These are phyloP conservation scores for Falco rusticolus DNA, from an alignment of 2,797 vertebrate genomes.

Conservation along the genomic window DNA sequence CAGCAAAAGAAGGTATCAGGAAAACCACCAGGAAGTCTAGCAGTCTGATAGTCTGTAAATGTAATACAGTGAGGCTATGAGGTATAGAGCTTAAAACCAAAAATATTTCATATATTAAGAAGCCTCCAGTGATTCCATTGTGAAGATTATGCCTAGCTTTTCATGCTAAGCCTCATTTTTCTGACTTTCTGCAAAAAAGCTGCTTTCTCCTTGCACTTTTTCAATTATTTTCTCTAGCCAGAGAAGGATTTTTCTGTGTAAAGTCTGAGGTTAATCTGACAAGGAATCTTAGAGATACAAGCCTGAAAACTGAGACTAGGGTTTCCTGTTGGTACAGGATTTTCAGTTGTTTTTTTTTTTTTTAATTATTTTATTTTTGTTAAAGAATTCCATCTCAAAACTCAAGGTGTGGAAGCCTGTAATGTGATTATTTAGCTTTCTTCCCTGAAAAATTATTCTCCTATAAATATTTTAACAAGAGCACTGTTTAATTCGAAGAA, in stretches of 20 bases:
- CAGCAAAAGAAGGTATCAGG: background rate
- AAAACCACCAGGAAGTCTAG: background rate
- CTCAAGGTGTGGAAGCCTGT: background rate
- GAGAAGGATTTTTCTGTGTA: background rate
- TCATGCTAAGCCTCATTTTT: background rate
- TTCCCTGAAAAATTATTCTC: background rate
- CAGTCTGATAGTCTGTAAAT: background rate
- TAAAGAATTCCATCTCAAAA: background rate
- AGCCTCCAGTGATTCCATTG: background rate
- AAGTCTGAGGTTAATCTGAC: constrained; percentile 31
- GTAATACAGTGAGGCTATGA: background rate
- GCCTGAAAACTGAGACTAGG: background rate
- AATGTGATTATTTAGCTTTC: background rate
- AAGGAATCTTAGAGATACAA: background rate
- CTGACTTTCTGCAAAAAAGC: background rate
- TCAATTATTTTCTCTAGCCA: background rate
- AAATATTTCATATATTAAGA: background rate
- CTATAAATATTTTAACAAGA: constrained; percentile 2
- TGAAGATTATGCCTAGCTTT: background rate
- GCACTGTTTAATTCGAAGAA: background rate
- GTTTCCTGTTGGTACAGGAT: background rate
- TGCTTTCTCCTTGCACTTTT: background rate
- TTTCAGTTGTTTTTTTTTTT: background rate
- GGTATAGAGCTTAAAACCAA: background rate
- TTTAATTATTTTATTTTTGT: background rate